Base-by-base conservation (phyloP, 1,140 invertebrate species). In the Drosophila saltans region DNA sequence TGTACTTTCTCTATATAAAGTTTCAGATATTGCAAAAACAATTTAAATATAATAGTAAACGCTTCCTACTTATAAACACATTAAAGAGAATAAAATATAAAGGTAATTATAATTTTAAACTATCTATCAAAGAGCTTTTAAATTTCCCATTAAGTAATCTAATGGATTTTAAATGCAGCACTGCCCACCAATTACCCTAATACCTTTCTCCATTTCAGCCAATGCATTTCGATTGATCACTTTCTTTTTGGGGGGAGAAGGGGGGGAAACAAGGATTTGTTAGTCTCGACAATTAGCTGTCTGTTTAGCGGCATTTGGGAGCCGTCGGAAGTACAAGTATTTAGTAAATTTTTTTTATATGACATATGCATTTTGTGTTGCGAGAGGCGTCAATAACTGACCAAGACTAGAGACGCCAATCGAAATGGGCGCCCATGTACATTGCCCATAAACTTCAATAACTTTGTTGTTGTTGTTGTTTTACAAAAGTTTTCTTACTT, bases 331-430 rank as follows among this genome's bases (percentile, higher is more conserved):
- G 33, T 40, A 59, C 45, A 52, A 26, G 7, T 52, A 52, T 10
- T 48, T 24, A 48, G 33, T 36, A 36, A 5, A 36, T 36, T 36
- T 5, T 2, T 36, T 8, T 16, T 16, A 16, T 16, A 16, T 59
- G 57, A 59, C 57, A 59, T 58, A 58, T 58, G 56, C 56, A 58
- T 39, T 58, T 39, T 36, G n/a, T 2, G 33, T 7, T 16, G 33
- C 9, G 16, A 55, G 33, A 59, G 57, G 57, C 57, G 57, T 59
- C 57, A 33, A 21, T 40, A 36, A 59, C 36, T 59, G 57, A 59
- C 57, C 57, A 59, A 59, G 36, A 40, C 57, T 33, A 21, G 57
- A 39, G 57, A 40, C 57, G 57, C 57, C 57, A 59, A 59, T 59
- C 16, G 57, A 40, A 59, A 40, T 24, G 57, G 57, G 57, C 57